phyloP scores from a whole-genome alignment of 2,797 vertebrate genomes.

The Xiphorhynchus erythropygius region DNA sequence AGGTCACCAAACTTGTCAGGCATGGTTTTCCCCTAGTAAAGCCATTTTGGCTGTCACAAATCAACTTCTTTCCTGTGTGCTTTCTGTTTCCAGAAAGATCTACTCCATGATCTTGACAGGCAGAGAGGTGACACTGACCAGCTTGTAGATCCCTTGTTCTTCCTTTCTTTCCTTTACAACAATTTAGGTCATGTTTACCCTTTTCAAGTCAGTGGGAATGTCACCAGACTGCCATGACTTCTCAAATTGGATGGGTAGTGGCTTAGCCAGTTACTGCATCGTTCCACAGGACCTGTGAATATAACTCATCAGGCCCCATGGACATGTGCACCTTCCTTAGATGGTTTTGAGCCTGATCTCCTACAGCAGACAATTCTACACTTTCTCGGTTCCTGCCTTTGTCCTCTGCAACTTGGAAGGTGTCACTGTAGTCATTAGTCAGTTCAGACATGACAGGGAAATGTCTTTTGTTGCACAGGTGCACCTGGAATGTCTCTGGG shows the following conservation, averaged over 20 bases:
- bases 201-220: not conserved
- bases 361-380: not conserved
- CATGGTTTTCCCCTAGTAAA: not conserved
- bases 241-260: too few species aligned
- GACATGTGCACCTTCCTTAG: not conserved
- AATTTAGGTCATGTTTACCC: not conserved
- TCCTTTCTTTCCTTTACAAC: not conserved
- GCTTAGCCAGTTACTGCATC: too few species aligned
- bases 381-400: not conserved
- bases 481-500: not conserved
- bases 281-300: too few species aligned
- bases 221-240: not conserved
- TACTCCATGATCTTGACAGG: not conserved
- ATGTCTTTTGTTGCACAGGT: not conserved
- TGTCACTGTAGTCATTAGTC: not conserved
- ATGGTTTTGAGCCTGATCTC: not conserved
- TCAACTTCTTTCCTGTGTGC: too few species aligned
- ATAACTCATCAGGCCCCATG: not conserved
- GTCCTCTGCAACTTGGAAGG: not conserved
- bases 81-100: not conserved
- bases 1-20: not conserved
- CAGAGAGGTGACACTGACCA: not conserved
- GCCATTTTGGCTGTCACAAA: not conserved
- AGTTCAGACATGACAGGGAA: not conserved
- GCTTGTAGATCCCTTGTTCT: not conserved